Conservation (phyloP, 2,888 invertebrate species). For the Drosophila tanythrix region DNA sequence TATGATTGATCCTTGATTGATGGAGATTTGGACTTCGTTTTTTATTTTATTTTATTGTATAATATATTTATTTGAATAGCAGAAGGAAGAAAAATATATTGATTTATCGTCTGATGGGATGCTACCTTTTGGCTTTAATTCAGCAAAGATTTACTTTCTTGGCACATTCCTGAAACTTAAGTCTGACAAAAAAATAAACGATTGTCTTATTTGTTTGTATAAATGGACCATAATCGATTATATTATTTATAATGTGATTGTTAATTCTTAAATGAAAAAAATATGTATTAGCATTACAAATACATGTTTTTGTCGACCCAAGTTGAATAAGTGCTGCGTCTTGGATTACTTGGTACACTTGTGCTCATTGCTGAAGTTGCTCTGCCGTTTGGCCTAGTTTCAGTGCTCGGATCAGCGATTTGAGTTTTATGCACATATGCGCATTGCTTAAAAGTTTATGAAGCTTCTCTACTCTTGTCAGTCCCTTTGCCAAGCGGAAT, state of each 20-base stretch:
- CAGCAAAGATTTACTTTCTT: too few relatives aligned
- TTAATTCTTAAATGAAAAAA: not conserved
- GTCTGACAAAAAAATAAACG: too few relatives aligned
- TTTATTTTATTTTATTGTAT: too few relatives aligned
- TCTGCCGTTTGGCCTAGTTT: constrained; percentile 46
- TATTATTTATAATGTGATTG: not conserved
- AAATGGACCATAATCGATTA: not conserved
- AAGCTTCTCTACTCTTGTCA: constrained; percentile 11
- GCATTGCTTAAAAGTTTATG: constrained; percentile 73
- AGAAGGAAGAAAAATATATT: not conserved
- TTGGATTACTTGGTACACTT: constrained; percentile 1
- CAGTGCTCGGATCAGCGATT: constrained; percentile 29
- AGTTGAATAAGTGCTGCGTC: constrained; percentile 18
- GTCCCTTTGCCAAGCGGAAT: constrained; percentile 32
- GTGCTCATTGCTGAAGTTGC: constrained; percentile 42
- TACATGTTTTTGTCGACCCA: not conserved
- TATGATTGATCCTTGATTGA: not conserved
- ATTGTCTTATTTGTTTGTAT: not conserved
- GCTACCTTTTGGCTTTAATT: not conserved
- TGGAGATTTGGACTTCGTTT: not conserved
- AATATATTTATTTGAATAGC: not conserved
- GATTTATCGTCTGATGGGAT: not conserved
- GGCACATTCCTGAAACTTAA: too few relatives aligned
- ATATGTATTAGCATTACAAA: not conserved
- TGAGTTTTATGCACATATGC: constrained; percentile 78